A percentile compares a stretch with the other conserved stretches of the same genome.
Evolutionary conservation across 1,140 invertebrate species (phyloP).

Genomic region (Drosophila neocordata): DNA sequence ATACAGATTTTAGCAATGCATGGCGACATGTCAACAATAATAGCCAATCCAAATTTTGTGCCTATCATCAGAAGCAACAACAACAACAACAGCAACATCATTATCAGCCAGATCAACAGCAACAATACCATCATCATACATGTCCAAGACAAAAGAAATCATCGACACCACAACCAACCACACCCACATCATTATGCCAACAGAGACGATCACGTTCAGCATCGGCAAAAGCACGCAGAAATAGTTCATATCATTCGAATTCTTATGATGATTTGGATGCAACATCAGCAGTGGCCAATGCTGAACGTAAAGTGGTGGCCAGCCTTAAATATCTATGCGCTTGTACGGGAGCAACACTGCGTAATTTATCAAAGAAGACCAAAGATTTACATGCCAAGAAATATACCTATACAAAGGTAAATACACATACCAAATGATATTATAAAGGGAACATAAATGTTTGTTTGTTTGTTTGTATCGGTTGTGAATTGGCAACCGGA

Average conservation of each 20-base stretch:
- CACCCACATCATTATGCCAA: slow-evolving; percentile 37
- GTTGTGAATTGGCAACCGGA: background rate
- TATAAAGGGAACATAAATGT: background rate
- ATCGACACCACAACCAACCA: slow-evolving; percentile 21
- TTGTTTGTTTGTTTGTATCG: background rate
- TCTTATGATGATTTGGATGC: slow-evolving; percentile 74
- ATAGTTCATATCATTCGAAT: slow-evolving; percentile 70
- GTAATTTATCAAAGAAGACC: slow-evolving; percentile 79
- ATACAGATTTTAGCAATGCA: slow-evolving; percentile 60
- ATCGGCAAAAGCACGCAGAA: slow-evolving; percentile 58
- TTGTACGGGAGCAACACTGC: slow-evolving; percentile 74
- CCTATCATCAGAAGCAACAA: slow-evolving; percentile 51
- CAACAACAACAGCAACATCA: slow-evolving; percentile 27
- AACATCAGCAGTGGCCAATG: slow-evolving; percentile 59
- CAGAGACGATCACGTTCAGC: slow-evolving; percentile 52
- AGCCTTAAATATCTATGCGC: slow-evolving; percentile 77
- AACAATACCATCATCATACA: slow-evolving; percentile 60
- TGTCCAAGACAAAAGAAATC: slow-evolving; percentile 68
- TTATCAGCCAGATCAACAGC: slow-evolving; percentile 19
- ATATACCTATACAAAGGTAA: slow-evolving; percentile 80
- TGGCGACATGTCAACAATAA: slow-evolving; percentile 71
- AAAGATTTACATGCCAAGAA: slow-evolving; percentile 80
- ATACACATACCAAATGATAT: slow-evolving; percentile 15
- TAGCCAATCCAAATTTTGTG: slow-evolving; percentile 46
- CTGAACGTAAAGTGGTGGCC: slow-evolving; percentile 75